phyloP scores from a whole-genome alignment of 64 coral and sea anemone species.

The Stichodactyla helianthus region DNA sequence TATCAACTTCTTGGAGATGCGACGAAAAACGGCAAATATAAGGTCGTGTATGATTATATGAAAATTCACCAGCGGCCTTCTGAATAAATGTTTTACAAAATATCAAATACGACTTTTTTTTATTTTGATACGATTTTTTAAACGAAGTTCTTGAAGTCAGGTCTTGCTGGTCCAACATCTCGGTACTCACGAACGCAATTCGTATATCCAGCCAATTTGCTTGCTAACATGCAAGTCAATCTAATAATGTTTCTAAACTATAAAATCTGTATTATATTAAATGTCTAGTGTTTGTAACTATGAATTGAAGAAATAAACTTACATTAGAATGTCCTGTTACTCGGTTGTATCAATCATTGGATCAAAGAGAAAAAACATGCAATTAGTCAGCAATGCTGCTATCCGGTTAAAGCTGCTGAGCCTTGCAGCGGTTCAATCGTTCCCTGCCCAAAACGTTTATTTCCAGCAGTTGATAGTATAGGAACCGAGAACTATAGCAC shows the following conservation, averaged over 20 bases:
- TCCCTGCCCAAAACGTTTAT: no score
- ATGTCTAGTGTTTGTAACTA: background rate
- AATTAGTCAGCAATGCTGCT: no score
- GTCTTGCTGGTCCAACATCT: background rate
- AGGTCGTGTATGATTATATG: background rate
- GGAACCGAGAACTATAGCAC: no score
- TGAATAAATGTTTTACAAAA: constrained; percentile 3
- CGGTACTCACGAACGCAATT: background rate
- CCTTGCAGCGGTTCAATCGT: no score
- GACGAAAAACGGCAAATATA: background rate
- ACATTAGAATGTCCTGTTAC: no score
- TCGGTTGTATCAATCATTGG: no score
- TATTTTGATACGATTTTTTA: background rate
- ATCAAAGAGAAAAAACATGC: no score
- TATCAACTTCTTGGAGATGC: background rate
- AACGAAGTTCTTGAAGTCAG: background rate
- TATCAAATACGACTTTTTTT: constrained; percentile 14
- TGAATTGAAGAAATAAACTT: background rate
- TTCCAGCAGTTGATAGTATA: no score
- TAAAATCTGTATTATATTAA: background rate
- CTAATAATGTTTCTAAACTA: background rate
- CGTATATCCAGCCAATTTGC: background rate
- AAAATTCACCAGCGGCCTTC: background rate
- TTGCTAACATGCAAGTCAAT: background rate
- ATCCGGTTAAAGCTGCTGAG: no score